Base-by-base conservation (phyloP, 2,797 vertebrate genomes). In the Gobio occitaniae region DNA sequence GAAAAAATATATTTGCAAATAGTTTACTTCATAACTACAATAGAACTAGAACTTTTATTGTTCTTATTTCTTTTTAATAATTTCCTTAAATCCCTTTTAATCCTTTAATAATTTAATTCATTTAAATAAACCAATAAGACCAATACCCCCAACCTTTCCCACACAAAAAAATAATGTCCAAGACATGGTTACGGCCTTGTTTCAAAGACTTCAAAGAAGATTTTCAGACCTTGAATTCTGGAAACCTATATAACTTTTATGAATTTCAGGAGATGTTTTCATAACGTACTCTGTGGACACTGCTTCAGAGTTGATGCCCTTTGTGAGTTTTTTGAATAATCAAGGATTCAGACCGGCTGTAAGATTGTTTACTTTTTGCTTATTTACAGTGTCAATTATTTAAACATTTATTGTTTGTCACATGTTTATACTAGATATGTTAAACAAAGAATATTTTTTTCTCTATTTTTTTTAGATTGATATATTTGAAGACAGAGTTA, bases 201-300 rank as follows among this genome's bases (percentile, higher is more conserved):
- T 38, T 15, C 5, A 16, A 29, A 69, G 7, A 19, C 44, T 25
- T 25, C 25, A 25, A 25, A 25, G 25, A 25, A n/a, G 19, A 38
- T 52, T 21, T 41, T 10, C 12, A 48, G 12, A 41, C 21, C 21
- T 25, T 63, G 36, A 59, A 13, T 19, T 25, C 4, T 63, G 11
- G 21, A 16, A 44, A 16, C 21, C 2, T 63, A 44, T 16, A 19
- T 44, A 47, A 78, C n/a, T 65, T 44, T 76, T 17, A 17, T 78
- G 15, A 78, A 32, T 90, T 66, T 78, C 91, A 99, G 98, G 97
- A 59, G 97, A 96, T 68, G 94, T 99, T 87, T 99, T 99, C 86
- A 97, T 99, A 93, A 99, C 98, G 21, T 99, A 99, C 90, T 99
- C 98, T 0, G 90, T 97, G 93, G 98, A 99, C 86, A 93, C 95